Evolutionary conservation across 2,888 invertebrate species (phyloP).

Genomic region (Eilema caniola): DNA sequence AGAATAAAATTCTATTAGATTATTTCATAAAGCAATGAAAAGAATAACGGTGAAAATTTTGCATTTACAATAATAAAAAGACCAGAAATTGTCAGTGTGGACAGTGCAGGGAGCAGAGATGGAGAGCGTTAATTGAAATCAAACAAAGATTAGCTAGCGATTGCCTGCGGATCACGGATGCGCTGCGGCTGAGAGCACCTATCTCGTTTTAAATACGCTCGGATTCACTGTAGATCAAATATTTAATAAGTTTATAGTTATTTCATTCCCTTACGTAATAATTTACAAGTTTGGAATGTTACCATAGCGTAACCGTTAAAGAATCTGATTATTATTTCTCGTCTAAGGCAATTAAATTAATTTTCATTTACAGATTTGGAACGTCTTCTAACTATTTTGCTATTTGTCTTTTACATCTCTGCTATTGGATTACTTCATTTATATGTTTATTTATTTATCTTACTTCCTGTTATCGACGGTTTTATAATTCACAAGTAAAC

Average conservation of each 20-base stretch:
- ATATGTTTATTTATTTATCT: too few relatives aligned
- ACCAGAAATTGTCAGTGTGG: conserved; percentile 27
- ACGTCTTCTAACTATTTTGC: neutral
- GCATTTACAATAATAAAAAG: conserved; percentile 2
- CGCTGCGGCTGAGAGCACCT: conserved; percentile 58
- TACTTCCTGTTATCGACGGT: too few relatives aligned
- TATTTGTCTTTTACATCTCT: too few relatives aligned
- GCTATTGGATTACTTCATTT: too few relatives aligned
- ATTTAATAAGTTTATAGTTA: conserved; percentile 33
- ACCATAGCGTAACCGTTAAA: neutral
- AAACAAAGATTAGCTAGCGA: conserved; percentile 79
- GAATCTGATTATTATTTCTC: too few relatives aligned
- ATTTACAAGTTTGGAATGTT: neutral
- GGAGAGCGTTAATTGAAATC: conserved; percentile 77
- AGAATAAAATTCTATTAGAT: neutral
- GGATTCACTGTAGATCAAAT: conserved; percentile 39
- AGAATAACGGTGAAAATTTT: neutral
- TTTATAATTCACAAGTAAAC: too few relatives aligned
- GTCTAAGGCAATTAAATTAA: too few relatives aligned
- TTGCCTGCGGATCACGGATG: conserved; percentile 68
- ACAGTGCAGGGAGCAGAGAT: conserved; percentile 50
- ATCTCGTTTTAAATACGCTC: conserved; percentile 60
- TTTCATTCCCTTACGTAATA: neutral
- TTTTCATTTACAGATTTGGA: too few relatives aligned
- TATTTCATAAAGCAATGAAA: neutral